phyloP scores from a whole-genome alignment of 2,113 vertebrate genomes.

The Chionis minor region DNA sequence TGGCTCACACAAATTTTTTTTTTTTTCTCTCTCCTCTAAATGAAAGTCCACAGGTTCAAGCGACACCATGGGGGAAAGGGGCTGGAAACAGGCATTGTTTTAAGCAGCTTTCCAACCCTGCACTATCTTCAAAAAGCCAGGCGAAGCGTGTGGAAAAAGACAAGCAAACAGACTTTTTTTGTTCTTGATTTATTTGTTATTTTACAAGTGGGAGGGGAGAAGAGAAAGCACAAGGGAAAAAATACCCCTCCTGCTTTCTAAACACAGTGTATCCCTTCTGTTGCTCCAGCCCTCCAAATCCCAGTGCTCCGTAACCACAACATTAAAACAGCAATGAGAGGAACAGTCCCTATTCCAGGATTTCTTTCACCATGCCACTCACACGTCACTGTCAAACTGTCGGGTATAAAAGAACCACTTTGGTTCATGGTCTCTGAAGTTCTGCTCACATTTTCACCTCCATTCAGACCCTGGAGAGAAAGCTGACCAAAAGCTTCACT shows the following conservation, averaged over 20 bases:
- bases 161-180: neutral
- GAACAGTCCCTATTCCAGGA: neutral
- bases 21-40: neutral
- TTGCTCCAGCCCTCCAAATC: neutral
- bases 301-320: neutral
- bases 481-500: neutral
- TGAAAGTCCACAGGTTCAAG: neutral
- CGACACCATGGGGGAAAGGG: neutral
- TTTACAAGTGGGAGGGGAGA: neutral
- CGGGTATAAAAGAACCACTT: neutral
- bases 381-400: neutral
- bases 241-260: neutral
- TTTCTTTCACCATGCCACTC: neutral
- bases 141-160: neutral
- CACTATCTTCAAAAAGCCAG: neutral
- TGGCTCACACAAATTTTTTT: neutral
- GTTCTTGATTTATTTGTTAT: neutral
- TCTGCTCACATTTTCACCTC: neutral
- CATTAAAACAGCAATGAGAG: neutral
- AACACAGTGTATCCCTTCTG: neutral
- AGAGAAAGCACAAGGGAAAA: neutral
- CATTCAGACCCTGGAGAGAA: neutral
- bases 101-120: neutral
- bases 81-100: neutral
- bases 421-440: rapidly evolving